Conservation (phyloP, 2,797 vertebrate species). For the Cercopithecus petaurista region DNA sequence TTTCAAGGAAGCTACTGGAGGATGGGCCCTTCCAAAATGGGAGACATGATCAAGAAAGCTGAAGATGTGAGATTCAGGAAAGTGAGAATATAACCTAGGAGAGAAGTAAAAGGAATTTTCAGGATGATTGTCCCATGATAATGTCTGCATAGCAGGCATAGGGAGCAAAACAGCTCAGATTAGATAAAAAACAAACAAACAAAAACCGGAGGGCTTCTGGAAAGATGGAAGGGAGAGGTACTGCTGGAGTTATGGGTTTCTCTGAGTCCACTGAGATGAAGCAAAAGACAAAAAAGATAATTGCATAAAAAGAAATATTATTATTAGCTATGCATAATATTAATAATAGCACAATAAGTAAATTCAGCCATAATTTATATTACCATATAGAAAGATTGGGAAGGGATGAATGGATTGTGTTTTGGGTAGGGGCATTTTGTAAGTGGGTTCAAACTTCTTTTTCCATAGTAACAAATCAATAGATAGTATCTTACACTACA, state of each 20-base stretch:
- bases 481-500: background rate
- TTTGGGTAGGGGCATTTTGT: background rate
- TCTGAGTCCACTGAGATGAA: background rate
- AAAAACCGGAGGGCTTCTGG: background rate
- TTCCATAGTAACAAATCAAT: background rate
- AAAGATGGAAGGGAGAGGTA: background rate
- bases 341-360: background rate
- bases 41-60: background rate
- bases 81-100: background rate
- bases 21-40: background rate
- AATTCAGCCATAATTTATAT: background rate
- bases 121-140: background rate
- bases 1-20: background rate
- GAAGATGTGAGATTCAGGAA: background rate
- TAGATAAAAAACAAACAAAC: background rate
- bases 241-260: background rate
- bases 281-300: background rate
- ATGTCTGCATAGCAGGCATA: background rate
- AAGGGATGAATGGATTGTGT: background rate
- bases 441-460: background rate
- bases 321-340: background rate
- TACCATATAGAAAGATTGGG: background rate
- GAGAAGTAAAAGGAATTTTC: background rate
- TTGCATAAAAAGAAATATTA: background rate
- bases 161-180: background rate